Conservation (phyloP, 2,888 invertebrate genomes). For the Cataglyphis livida region DNA sequence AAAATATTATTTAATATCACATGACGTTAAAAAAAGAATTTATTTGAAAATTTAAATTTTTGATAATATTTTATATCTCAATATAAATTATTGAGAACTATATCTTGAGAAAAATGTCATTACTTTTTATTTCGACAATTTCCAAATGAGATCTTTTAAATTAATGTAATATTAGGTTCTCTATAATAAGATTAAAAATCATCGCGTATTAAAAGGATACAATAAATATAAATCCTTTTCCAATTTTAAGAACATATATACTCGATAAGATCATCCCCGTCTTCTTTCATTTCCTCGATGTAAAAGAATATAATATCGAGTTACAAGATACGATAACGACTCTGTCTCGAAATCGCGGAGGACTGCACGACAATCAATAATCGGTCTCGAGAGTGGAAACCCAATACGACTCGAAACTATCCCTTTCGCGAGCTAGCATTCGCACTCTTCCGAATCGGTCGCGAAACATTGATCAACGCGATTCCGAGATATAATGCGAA, state of each 20-base stretch:
- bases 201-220: not conserved
- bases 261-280: not conserved
- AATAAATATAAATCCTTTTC: not conserved
- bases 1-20: not conserved
- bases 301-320: conserved; percentile 9
- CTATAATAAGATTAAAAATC: not conserved
- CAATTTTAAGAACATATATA: not conserved
- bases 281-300: not conserved
- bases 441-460: conserved; percentile 11
- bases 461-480: conserved; percentile 56
- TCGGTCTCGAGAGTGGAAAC: conserved; percentile 15
- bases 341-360: conserved; percentile 12
- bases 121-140: not conserved
- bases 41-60: not conserved
- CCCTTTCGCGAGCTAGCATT: conserved; percentile 1
- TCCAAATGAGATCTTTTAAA: not conserved
- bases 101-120: not conserved
- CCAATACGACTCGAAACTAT: conserved; percentile 24
- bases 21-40: not conserved
- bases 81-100: not conserved
- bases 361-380: conserved; percentile 31
- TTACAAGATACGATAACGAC: not conserved
- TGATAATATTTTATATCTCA: not conserved
- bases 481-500: conserved; percentile 57
- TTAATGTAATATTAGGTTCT: conserved; percentile 5